Evolutionary conservation across 2,888 invertebrate species (phyloP), one percentile per base, ranked within the genome.

Genomic region (Gortyna flavago): DNA sequence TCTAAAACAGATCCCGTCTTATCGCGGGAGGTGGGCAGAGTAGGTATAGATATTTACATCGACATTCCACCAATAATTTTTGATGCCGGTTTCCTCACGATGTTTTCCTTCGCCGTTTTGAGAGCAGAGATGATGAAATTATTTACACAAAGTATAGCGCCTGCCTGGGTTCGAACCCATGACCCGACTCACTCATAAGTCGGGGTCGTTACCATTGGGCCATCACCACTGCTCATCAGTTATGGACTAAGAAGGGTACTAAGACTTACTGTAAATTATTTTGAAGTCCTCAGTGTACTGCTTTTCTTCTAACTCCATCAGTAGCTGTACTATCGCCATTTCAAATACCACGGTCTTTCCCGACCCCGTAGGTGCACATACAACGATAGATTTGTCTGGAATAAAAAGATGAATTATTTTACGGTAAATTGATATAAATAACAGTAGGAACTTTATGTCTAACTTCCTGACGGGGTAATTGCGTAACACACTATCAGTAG

Each of bases 271-370:
- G 92, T 98, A 98, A 91, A 98, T 97, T 84, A 98, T 97, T 97
- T 98, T 98, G 88, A 97, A 97, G 87, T 97, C 95, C 35, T 94
- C 94, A 0, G 87, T 90, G 66, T 91, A 93, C 5, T 93, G 90
- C 66, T 90, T 93, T 38, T 94, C 94, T 85, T 97, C 97, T 62
- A 97, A 90, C 61, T 97, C 95, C 93, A 97, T 97, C 11, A 98
- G 92, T 54, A 98, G 92, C 77, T 97, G 97, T 0, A 98, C 95
- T 78, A 98, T 97, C 0, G 98, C 98, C 93, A 98, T 95, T 96
- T 98, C 98, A 94, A 98, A 98, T n/a, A 98, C 95, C 38, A 97
- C 98, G 0, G 98, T 98, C 94, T 98, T 98, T 4, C 98, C 98
- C 2, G 98, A 98, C 2, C 98, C 98, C 7, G 98, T 98, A 0